A percentile compares a stretch with the other conserved stretches of the same genome.
phyloP scores from a whole-genome alignment of 2,113 vertebrate genomes.

The Noctilio leporinus region DNA sequence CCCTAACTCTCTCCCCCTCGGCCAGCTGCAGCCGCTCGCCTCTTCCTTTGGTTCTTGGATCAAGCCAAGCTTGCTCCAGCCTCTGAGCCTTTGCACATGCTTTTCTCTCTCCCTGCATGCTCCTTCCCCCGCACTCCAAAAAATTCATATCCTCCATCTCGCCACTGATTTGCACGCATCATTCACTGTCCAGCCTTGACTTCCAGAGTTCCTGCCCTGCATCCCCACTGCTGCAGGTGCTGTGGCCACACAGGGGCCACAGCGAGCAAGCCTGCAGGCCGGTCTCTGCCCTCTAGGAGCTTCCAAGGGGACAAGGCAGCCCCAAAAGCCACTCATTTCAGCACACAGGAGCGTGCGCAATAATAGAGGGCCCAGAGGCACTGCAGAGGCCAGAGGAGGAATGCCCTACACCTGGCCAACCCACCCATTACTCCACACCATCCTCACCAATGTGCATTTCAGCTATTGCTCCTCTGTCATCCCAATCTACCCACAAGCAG shows the following conservation, averaged over 20 bases:
- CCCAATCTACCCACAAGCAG: background rate
- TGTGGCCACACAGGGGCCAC: background rate
- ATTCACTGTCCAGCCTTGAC: background rate
- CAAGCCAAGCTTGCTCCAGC: background rate
- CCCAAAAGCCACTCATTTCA: background rate
- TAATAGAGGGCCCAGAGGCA: background rate
- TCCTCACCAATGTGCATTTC: background rate
- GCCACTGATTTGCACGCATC: background rate
- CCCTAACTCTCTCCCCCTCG: rapidly evolving
- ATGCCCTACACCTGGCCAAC: background rate
- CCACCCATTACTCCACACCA: background rate
- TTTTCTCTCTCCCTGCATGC: background rate
- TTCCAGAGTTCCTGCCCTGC: background rate
- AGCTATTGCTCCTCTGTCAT: background rate
- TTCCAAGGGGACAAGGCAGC: background rate
- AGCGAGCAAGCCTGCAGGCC: background rate
- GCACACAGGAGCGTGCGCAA: background rate
- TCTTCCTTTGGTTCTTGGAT: background rate
- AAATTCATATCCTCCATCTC: background rate
- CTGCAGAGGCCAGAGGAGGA: background rate
- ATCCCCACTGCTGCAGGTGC: background rate
- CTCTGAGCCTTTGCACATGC: background rate
- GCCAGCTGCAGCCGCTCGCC: background rate
- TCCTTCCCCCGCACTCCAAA: background rate
- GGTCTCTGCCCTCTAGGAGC: background rate